A percentile compares a stretch with the other conserved stretches of the same genome.
Conservation (phyloP, 2,113 vertebrate genomes). For the Pampusana beccarii region DNA sequence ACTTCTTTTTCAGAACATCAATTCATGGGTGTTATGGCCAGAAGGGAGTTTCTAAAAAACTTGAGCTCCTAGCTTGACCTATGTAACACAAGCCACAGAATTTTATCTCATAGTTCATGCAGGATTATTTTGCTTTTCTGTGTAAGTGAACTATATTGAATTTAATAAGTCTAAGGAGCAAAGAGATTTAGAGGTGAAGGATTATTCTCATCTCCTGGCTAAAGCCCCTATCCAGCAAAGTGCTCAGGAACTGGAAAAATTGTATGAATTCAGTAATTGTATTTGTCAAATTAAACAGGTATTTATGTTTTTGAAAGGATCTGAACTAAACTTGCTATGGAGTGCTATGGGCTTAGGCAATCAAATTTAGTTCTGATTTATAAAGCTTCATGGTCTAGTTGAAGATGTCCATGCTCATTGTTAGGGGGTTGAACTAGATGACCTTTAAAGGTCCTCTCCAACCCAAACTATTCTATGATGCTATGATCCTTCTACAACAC, state of each 20-base stretch:
- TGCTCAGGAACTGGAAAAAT: not conserved
- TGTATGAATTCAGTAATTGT: not conserved
- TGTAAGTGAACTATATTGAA: not conserved
- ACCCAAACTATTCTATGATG: no score
- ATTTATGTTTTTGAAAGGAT: not conserved
- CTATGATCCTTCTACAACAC: not conserved
- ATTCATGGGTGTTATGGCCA: not conserved
- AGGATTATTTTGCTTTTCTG: constrained; percentile 13
- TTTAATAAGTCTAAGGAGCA: not conserved
- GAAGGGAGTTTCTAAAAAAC: constrained; percentile 4
- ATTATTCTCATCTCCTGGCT: not conserved
- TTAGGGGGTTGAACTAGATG: no score
- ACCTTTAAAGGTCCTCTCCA: no score
- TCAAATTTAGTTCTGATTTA: not conserved
- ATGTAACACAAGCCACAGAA: not conserved
- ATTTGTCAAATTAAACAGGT: constrained; percentile 12
- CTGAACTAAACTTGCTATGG: not conserved
- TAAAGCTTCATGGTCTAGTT: no score
- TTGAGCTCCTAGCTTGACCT: not conserved
- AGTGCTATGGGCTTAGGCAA: not conserved
- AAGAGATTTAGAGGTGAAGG: constrained; percentile 24
- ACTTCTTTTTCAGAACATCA: not conserved
- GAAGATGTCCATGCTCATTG: no score
- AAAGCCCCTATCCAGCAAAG: not conserved
- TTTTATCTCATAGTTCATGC: not conserved